Conservation (phyloP, 2,797 vertebrate genomes). For the Sebastes steindachneri region DNA sequence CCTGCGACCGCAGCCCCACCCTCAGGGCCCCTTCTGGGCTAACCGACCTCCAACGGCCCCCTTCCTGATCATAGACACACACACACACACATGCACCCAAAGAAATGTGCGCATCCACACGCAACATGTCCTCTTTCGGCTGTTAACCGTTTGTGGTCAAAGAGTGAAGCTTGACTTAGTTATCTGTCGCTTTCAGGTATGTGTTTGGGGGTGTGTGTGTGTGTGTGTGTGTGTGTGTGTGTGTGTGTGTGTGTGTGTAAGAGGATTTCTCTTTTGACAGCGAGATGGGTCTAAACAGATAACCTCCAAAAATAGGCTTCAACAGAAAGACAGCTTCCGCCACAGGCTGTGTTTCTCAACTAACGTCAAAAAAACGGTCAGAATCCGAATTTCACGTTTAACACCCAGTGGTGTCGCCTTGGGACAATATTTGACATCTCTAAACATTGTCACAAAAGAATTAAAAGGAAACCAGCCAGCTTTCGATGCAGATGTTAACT, state of each 20-base stretch:
- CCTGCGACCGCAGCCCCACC: slow-evolving; percentile 71
- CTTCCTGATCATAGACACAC: slow-evolving; percentile 77
- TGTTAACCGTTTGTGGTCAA: slow-evolving; percentile 86
- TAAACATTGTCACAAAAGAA: neutral
- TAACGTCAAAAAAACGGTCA: slow-evolving; percentile 51
- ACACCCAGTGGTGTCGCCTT: neutral
- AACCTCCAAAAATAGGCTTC: slow-evolving; percentile 40
- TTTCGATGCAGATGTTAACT: neutral
- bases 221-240: slow-evolving; percentile 2
- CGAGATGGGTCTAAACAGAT: slow-evolving; percentile 59
- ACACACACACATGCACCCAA: neutral
- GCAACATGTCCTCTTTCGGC: slow-evolving; percentile 76
- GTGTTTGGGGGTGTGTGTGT: slow-evolving; percentile 25
- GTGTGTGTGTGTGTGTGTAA: neutral
- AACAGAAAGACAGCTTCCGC: slow-evolving; percentile 54
- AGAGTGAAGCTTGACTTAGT: slow-evolving; percentile 64
- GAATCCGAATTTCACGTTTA: slow-evolving; percentile 39
- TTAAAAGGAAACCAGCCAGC: neutral
- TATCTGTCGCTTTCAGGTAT: slow-evolving; percentile 82
- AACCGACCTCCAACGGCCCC: slow-evolving; percentile 81
- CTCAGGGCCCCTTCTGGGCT: slow-evolving; percentile 73
- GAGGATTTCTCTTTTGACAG: slow-evolving; percentile 52
- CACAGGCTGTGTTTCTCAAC: slow-evolving; percentile 61
- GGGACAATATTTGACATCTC: neutral
- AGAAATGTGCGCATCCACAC: slow-evolving; percentile 64